These are phyloP conservation scores for Pseudomyrmex concolor DNA, from an alignment of 1,140 invertebrate genomes.

Conservation along the genomic window DNA sequence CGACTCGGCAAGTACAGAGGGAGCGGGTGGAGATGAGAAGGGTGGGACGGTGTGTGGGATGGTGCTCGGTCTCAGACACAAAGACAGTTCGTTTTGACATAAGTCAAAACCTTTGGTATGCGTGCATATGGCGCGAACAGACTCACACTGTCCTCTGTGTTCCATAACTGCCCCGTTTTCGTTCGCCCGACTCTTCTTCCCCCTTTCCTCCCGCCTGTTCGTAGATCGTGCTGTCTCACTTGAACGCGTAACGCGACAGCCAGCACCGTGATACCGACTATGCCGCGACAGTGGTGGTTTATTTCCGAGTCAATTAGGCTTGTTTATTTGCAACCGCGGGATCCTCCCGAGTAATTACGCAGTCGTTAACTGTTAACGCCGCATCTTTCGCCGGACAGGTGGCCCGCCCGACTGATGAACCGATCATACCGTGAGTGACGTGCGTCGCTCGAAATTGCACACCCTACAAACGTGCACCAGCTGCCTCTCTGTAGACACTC, in stretches of 20 bases:
- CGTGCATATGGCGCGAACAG: conserved; percentile 72
- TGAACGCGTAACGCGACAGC: conserved; percentile 63
- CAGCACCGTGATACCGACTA: conserved; percentile 13
- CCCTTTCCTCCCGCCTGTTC: neutral
- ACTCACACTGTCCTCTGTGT: conserved; percentile 47
- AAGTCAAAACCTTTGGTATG: conserved; percentile 83
- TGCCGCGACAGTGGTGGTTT: conserved; percentile 73
- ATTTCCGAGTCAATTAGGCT: conserved; percentile 85
- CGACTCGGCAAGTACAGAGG: conserved; percentile 51
- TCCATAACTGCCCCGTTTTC: conserved; percentile 47
- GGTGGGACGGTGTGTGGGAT: conserved; percentile 2
- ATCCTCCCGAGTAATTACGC: conserved; percentile 82
- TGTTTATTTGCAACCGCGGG: conserved; percentile 81
- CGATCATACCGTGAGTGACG: conserved; percentile 65
- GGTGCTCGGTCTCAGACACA: conserved; percentile 74
- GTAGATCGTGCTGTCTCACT: conserved; percentile 42
- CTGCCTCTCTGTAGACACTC: conserved; percentile 25
- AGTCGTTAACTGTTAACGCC: conserved; percentile 82
- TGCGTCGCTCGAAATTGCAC: conserved; percentile 59
- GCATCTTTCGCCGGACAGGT: conserved; percentile 80
- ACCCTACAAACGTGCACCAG: conserved; percentile 50
- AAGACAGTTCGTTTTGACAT: conserved; percentile 84
- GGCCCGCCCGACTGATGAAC: conserved; percentile 68
- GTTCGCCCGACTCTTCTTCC: neutral
- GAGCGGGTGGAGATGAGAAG: conserved; percentile 18